Evolutionary conservation across 2,797 vertebrate species (phyloP).

Genomic region (Betta splendens): DNA sequence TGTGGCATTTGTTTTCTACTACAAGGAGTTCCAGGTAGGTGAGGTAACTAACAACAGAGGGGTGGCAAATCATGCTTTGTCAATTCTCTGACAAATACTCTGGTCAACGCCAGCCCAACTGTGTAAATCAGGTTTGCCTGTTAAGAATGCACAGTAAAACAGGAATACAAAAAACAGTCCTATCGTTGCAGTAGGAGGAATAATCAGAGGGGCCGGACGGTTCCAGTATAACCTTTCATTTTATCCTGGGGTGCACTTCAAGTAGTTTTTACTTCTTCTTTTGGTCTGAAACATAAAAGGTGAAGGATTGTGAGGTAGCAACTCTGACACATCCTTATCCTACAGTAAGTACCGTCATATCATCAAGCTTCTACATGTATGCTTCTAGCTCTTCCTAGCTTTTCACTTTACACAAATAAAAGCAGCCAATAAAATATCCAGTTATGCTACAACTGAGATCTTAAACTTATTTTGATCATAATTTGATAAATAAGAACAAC

Average conservation of each 20-base stretch:
- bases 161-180: conserved; percentile 77
- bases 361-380: too few relatives aligned
- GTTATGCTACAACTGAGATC: too few relatives aligned
- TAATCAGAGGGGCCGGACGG: conserved; percentile 37
- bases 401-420: too few relatives aligned
- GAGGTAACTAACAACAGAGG: neutral
- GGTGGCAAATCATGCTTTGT: neutral
- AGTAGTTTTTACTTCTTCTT: conserved; percentile 82
- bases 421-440: too few relatives aligned
- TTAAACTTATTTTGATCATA: too few relatives aligned
- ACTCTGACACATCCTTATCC: too few relatives aligned
- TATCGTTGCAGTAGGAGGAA: conserved; percentile 38
- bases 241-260: conserved; percentile 55
- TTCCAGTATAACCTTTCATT: conserved; percentile 38
- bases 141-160: conserved; percentile 71
- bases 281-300: conserved; percentile 74
- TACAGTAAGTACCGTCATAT: too few relatives aligned
- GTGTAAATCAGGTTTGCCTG: conserved; percentile 55
- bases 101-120: neutral
- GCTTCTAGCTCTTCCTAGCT: too few relatives aligned
- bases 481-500: too few relatives aligned
- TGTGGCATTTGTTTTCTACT: conserved; percentile 14
- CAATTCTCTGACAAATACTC: neutral
- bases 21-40: neutral
- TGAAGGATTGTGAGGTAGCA: too few relatives aligned